Evolutionary conservation across 2,797 vertebrate species (phyloP).

Genomic region (Sebastes vulpes): DNA sequence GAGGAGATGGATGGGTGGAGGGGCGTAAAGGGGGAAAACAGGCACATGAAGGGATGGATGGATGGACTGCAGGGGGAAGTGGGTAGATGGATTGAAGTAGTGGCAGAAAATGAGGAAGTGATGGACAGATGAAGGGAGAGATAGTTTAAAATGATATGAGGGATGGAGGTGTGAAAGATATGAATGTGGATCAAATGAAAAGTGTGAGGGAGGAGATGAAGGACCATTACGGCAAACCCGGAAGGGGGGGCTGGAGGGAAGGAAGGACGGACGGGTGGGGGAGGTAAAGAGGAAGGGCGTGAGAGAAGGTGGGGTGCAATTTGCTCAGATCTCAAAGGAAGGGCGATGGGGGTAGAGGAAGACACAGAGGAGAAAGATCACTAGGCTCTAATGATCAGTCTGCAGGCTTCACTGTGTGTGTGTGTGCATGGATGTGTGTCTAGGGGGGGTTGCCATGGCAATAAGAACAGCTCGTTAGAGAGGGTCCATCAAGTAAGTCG

Average conservation of each 20-base stretch:
- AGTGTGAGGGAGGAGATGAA: background rate
- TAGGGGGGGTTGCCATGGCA: constrained; percentile 68
- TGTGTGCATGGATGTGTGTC: background rate
- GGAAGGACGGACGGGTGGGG: background rate
- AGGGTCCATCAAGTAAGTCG: constrained; percentile 66
- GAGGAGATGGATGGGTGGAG: constrained; percentile 31
- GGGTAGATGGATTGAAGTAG: background rate
- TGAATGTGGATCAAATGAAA: constrained; percentile 12
- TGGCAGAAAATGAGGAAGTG: constrained; percentile 16
- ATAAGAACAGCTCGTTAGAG: constrained; percentile 71
- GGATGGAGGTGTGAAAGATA: background rate
- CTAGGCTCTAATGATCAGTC: constrained; percentile 73
- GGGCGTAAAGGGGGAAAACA: background rate
- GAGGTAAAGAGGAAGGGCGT: constrained; percentile 28
- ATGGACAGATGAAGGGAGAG: constrained; percentile 14
- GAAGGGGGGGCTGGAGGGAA: constrained; percentile 1
- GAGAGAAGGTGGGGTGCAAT: constrained; percentile 32
- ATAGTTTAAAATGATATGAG: constrained; percentile 6
- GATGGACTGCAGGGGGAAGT: background rate
- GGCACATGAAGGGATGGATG: constrained; percentile 25
- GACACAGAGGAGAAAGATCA: constrained; percentile 72
- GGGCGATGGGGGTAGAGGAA: constrained; percentile 48
- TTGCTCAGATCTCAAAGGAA: constrained; percentile 50
- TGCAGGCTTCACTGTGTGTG: constrained; percentile 28
- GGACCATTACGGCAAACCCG: constrained; percentile 1